Conservation (phyloP, 2,888 invertebrate genomes). For the Leucoptera coffeella region DNA sequence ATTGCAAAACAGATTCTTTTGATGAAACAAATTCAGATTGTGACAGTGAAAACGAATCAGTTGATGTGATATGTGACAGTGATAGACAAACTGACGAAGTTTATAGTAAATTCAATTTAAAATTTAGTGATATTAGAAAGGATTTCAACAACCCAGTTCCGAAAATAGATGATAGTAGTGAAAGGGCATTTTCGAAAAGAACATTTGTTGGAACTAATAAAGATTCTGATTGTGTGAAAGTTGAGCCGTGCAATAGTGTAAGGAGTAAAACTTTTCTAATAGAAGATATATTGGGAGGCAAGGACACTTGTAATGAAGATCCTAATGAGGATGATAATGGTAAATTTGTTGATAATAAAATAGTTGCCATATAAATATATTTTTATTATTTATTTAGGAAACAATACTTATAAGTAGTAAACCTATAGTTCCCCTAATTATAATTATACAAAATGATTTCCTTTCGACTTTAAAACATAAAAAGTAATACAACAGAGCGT, state of each 20-base stretch:
- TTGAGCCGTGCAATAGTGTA: slow-evolving; percentile 8
- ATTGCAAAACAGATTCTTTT: too few species aligned
- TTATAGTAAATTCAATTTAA: slow-evolving; percentile 5
- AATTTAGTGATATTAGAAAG: slow-evolving; percentile 10
- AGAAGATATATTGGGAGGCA: slow-evolving; percentile 46
- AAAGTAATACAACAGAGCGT: background rate
- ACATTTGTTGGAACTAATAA: background rate
- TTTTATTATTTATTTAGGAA: too few species aligned
- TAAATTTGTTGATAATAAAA: too few species aligned
- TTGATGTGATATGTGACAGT: slow-evolving; percentile 42
- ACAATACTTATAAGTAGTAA: too few species aligned
- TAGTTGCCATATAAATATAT: too few species aligned
- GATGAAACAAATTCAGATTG: too few species aligned
- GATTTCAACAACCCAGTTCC: background rate
- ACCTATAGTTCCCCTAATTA: too few species aligned
- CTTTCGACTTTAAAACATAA: background rate
- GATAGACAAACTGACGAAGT: slow-evolving; percentile 16
- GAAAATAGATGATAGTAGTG: too few species aligned
- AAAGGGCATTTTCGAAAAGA: background rate
- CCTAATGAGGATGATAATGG: slow-evolving; percentile 39
- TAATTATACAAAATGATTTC: too few species aligned
- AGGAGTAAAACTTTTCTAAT: slow-evolving; percentile 53
- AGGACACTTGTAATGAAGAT: slow-evolving; percentile 24
- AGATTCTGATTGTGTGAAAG: background rate
- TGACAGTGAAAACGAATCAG: slow-evolving; percentile 43